Evolutionary conservation across 2,113 vertebrate genomes (phyloP), one percentile per base, ranked within the genome.

Genomic region (Sceloporus undulatus): DNA sequence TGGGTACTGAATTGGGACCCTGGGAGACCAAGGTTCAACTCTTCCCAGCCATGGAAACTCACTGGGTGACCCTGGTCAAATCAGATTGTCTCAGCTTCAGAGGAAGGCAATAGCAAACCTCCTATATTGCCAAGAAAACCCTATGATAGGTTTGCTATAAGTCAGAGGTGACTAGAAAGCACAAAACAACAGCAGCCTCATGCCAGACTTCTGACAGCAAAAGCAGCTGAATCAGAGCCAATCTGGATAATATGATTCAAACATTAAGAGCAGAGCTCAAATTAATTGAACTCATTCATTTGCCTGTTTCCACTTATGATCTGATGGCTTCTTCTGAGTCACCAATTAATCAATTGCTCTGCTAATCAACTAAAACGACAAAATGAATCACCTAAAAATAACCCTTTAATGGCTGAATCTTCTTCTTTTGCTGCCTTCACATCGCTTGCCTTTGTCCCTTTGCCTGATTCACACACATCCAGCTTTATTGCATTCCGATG

Each of bases 391-490:
- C 23, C 38, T 82, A 70, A 70, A 10, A 82, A 52, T 14, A n/a
- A 3, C 42, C 42, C 66, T 71, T 83, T 83, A 42, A 52, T 83
- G 81, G 25, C 29, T 14, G 10, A 71, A 84, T 86, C 38, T 76
- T 79, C 82, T 62, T 59, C 87, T 6, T 1, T 88, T 88, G 74
- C 73, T 71, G 27, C 73, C 85, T 84, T 66, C 84, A 73, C 23
- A 18, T 34, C 70, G 65, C 23, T 93, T 84, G 34, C 78, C 86
- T 89, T 90, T 86, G 82, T 85, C 83, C 73, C 66, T 88, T 18
- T 14, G 48, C 42, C 21, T n/a, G 9, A 52, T 18, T n/a, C 25
- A 40, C 3, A 21, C 3, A 21, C 6, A 8, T 38, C 7, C 73
- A n/a, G 25, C 14, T 42, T 66, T 42, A 42, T 5, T 23, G 89